Evolutionary conservation across 1,140 invertebrate genomes (phyloP), one percentile per base, ranked within the genome.

Genomic region (Mercenaria mercenaria): DNA sequence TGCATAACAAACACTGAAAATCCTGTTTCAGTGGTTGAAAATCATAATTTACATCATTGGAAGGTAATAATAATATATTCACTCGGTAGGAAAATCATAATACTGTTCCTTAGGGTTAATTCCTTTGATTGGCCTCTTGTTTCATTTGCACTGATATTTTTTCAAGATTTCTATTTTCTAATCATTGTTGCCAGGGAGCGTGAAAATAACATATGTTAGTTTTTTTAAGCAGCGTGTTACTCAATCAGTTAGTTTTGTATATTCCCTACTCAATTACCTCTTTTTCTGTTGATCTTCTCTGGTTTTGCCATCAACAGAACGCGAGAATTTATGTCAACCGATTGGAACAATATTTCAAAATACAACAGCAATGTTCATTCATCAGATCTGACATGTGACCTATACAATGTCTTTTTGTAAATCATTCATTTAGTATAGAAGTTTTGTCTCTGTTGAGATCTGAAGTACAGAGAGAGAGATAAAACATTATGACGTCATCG

Each of bases 181-280:
- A 76, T 47, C 41, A 43, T 47, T 50, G 39, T 50, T 43, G 37
- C 11, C 41, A 76, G n/a, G n/a, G 20, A 76, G 20, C 72, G 72
- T 76, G 41, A 76, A 41, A 43, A 74, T 26, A 76, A 76, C 72
- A 47, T 76, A 26, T 50, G 72, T 43, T 41, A 76, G 26, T 20
- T 76, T 47, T 29, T 50, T 1, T 1, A 76, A 47, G 10, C 39
- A 76, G 26, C 37, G 26, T 76, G 41, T 47, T 43, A 50, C n/a
- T 2, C n/a, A 76, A 29, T 26, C 37, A 43, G 72, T 1, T 50
- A 26, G 23, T 50, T 26, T 76, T 47, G 39, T 76, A 50, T 41
- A 26, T 26, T 18, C 39, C 47, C 20, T 43, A 26, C 41, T 23
- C 23, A 11, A 50, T 47, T 76, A 43, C 41, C n/a, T 43, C 41